Evolutionary conservation across 2,113 vertebrate species (phyloP), one percentile per base, ranked within the genome.

Genomic region (Aramus guarauna): DNA sequence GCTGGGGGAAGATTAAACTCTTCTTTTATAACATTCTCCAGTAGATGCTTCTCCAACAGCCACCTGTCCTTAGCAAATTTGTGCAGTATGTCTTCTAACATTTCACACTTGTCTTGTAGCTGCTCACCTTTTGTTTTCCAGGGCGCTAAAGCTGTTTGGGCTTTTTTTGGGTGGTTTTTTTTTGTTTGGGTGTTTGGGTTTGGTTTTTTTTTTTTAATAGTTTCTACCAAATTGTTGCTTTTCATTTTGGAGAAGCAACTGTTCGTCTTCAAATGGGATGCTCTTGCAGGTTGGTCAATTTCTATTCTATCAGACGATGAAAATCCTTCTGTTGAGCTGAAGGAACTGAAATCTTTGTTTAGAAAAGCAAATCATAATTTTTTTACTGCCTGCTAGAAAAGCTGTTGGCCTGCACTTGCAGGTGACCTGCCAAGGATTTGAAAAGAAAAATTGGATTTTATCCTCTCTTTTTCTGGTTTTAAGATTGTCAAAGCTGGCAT

Each of bases 401-500:
- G 80, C 94, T 90, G 66, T 63, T 92, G 96, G 92, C 62, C 74
- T 90, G 50, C 6, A 16, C 45, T 85, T 89, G 66, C 80, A 85
- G 84, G 84, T 94, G 91, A 96, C 88, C 89, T 87, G 92, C 97
- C 95, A 96, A 78, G 87, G 92, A 94, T 97, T 95, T 94, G 76
- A 81, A 60, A 79, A 72, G 76, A 92, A 85, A 96, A 95, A 95
- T 50, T 82, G 84, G 73, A 27, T 94, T 94, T 95, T 90, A 91
- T 75, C 86, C 86, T 85, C 56, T 91, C 59, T 83, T 85, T 50
- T 32, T 45, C 56, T 73, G 73, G 67, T 83, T 92, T 96, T 95
- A 96, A 95, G 90, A 88, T 95, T 72, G 94, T 88, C 63, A 95
- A 95, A 97, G 93, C 93, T 95, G 94, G 88, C 95, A 59, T 93